phyloP scores from a whole-genome alignment of 2,888 invertebrate species.

The Sisyra nigra region DNA sequence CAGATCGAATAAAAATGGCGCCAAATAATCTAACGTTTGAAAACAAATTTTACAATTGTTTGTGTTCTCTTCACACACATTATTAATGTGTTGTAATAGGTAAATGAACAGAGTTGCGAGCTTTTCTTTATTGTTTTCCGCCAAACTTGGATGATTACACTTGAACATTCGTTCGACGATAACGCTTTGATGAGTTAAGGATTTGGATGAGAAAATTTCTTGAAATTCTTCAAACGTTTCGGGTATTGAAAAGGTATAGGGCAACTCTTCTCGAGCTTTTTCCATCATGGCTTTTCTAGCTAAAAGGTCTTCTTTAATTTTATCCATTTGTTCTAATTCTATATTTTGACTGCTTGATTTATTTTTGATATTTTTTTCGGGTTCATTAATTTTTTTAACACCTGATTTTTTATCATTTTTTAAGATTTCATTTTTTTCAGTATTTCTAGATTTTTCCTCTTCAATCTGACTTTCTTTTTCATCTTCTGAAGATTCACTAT shows the following conservation, averaged over 20 bases:
- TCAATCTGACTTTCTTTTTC: constrained; percentile 14
- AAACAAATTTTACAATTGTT: constrained; percentile 35
- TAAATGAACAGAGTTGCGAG: constrained; percentile 58
- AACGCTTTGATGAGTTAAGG: constrained; percentile 45
- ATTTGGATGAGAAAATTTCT: constrained; percentile 40
- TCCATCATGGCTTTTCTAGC: constrained; percentile 32
- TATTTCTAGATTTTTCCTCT: constrained; percentile 14
- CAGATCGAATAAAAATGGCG: constrained; percentile 46
- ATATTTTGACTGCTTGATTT: constrained; percentile 5
- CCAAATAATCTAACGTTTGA: constrained; percentile 37
- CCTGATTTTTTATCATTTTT: constrained; percentile 10
- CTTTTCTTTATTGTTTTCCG: constrained; percentile 60
- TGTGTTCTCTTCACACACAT: constrained; percentile 32
- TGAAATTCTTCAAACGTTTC: constrained; percentile 43
- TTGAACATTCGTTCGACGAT: constrained; percentile 72
- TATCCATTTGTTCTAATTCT: constrained; percentile 7
- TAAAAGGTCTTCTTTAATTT: constrained; percentile 23
- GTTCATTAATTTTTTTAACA: not conserved
- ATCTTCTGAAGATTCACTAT: not conserved
- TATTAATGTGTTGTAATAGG: constrained; percentile 61
- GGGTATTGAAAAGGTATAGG: constrained; percentile 41
- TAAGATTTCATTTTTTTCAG: constrained; percentile 9
- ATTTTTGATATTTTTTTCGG: constrained; percentile 8
- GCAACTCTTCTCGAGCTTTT: constrained; percentile 37
- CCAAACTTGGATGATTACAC: constrained; percentile 70